phyloP scores from a whole-genome alignment of 2,888 invertebrate genomes.

The Ligdia adustata region DNA sequence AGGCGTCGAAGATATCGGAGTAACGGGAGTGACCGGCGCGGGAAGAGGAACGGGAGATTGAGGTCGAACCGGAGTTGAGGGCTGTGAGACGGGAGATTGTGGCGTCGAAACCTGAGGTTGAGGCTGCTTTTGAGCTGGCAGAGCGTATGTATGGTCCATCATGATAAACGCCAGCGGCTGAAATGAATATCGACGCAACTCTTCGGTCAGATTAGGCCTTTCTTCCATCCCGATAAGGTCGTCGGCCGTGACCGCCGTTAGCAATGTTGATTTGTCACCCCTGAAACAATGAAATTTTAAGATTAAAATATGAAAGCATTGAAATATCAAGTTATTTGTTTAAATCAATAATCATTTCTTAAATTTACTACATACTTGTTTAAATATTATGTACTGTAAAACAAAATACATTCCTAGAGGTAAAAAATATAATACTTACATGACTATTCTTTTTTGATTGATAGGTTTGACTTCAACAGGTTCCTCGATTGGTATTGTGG shows the following conservation, averaged over 20 bases:
- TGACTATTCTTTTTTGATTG: conserved; percentile 72
- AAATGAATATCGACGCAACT: conserved; percentile 75
- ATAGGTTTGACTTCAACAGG: conserved; percentile 56
- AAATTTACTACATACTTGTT: too few species aligned
- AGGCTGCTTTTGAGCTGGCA: conserved; percentile 74
- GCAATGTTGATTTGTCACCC: conserved; percentile 75
- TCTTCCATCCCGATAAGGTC: conserved; percentile 80
- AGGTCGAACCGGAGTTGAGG: conserved; percentile 40
- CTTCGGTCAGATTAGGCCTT: conserved; percentile 74
- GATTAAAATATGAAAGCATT: too few species aligned
- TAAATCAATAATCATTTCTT: too few species aligned
- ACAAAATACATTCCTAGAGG: too few species aligned
- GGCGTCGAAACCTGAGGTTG: conserved; percentile 22
- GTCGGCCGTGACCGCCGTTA: conserved; percentile 77
- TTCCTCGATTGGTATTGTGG: conserved; percentile 52
- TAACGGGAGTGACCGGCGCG: conserved; percentile 36
- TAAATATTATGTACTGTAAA: background rate
- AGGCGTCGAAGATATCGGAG: conserved; percentile 45
- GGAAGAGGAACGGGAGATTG: conserved; percentile 32
- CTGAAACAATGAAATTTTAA: conserved; percentile 44
- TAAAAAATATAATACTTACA: conserved; percentile 72
- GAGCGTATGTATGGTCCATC: conserved; percentile 79
- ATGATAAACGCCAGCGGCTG: conserved; percentile 75
- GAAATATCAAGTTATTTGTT: too few species aligned
- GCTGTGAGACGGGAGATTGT: conserved; percentile 31